Evolutionary conservation across 2,797 vertebrate species (phyloP).

Genomic region (Dicrostonyx torquatus): DNA sequence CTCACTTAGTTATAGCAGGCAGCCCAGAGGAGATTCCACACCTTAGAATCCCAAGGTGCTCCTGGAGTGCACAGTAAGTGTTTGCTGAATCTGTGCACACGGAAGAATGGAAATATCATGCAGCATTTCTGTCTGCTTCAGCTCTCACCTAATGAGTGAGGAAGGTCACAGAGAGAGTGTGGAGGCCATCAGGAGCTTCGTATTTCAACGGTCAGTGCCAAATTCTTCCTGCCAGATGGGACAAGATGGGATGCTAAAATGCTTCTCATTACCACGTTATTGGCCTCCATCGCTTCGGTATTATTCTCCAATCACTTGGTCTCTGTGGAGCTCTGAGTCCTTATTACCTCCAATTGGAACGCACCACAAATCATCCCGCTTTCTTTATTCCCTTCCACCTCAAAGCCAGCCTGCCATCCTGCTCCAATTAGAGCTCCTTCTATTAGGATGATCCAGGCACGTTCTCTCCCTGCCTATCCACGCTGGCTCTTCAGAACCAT

Average conservation of each 20-base stretch:
- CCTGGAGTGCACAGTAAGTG: neutral
- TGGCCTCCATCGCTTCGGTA: constrained; percentile 43
- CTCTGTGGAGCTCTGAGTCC: constrained; percentile 58
- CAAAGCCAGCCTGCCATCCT: constrained; percentile 59
- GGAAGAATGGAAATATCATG: constrained; percentile 53
- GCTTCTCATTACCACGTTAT: constrained; percentile 42
- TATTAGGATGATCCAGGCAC: constrained; percentile 39
- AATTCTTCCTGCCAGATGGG: constrained; percentile 67
- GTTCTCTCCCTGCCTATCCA: constrained; percentile 8
- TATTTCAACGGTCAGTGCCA: constrained; percentile 63
- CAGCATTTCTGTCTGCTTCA: constrained; percentile 26
- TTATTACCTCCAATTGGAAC: constrained; percentile 60
- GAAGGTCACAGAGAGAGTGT: constrained; percentile 44
- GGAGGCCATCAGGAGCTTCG: constrained; percentile 53
- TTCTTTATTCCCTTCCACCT: constrained; percentile 62
- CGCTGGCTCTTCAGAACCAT: constrained; percentile 56
- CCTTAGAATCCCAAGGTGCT: neutral
- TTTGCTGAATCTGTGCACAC: constrained; percentile 13
- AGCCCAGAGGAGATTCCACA: neutral
- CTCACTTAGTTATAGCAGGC: neutral
- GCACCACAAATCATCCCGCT: constrained; percentile 50
- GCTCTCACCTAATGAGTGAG: constrained; percentile 32
- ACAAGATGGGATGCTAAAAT: constrained; percentile 46
- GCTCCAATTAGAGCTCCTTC: constrained; percentile 43
- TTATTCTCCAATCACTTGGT: constrained; percentile 62